phyloP scores from a whole-genome alignment of 2,797 vertebrate species.

The Crax fasciolata region DNA sequence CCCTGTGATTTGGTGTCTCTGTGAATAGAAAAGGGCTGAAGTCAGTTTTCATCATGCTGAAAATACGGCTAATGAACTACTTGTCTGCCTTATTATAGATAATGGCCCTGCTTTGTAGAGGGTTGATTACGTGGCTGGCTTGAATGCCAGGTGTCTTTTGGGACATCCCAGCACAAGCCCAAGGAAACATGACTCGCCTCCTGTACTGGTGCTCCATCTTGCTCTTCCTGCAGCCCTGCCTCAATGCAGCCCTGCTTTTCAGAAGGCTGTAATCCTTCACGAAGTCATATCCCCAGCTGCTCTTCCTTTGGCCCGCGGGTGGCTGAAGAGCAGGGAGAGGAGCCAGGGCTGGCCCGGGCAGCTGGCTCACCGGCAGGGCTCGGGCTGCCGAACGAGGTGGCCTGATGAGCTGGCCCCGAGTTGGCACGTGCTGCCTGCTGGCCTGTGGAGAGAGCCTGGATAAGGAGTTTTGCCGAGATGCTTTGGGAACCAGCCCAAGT shows the following conservation, averaged over 20 bases:
- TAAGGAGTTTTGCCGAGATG: neutral
- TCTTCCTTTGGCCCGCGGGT: neutral
- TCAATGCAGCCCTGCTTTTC: accelerated
- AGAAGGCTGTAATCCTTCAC: neutral
- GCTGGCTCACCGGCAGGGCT: accelerated
- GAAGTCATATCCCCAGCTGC: accelerated
- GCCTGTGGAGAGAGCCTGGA: neutral
- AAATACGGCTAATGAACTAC: neutral
- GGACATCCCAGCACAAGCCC: neutral
- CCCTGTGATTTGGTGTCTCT: neutral
- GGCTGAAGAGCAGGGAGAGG: neutral
- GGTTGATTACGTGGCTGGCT: neutral
- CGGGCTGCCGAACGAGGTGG: neutral
- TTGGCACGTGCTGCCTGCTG: accelerated
- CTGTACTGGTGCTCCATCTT: neutral
- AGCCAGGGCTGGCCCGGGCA: neutral
- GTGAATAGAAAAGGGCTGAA: neutral
- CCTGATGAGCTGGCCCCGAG: neutral
- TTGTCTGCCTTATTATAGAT: neutral
- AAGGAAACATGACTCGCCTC: neutral
- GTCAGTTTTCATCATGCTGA: neutral
- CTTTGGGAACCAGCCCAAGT: neutral
- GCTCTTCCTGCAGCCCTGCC: neutral
- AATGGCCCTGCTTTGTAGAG: neutral
- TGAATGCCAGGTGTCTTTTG: neutral